Base-by-base conservation (phyloP, 2,888 invertebrate species). In the Steinernema hermaphroditum region DNA sequence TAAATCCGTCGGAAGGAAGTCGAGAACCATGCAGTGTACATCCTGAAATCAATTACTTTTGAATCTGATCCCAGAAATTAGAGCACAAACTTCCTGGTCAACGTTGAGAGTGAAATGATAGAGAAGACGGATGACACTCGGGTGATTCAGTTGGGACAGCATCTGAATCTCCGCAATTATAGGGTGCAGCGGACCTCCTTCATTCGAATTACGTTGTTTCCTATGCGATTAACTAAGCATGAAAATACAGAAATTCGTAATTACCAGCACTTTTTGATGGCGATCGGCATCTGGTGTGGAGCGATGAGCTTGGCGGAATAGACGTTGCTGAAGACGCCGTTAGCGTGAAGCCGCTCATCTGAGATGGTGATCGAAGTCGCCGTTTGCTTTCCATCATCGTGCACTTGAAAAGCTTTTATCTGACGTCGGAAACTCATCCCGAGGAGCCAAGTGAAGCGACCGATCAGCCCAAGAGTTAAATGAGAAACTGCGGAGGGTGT, bases 301-400 rank as follows among this genome's bases (percentile, higher is more conserved):
- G 71, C n/a, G 0, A 68, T 75, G 72, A 82, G 32, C 24, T 50
- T 70, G n/a, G 78, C 78, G 14, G 71, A 69, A 70, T 80, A 83
- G 32, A 83, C 83, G 54, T 82, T 82, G 57, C 80, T 76, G 71
- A 83, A 83, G 12, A 80, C 78, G 19, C 83, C 83, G 71, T 77
- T 80, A 6, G 74, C 74, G 41, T 74, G 74, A 0, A 74, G 22
- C 6, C 29, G 50, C 49, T 74, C 74, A 22, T 71, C 44, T 6
- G 16, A 50, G 32, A 75, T 68, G n/a, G 54, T 43, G 32, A 74
- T 29, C 24, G 41, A 46, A 29, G 69, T 69, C 2, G 24, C 16
- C 4, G 6, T 57, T 27, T 57, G 57, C 24, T 16, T 46, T n/a
- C 46, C 46, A 19, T 19, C 22, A 16, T 16, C n/a, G 46, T 9